Evolutionary conservation across 2,113 vertebrate genomes (phyloP), one percentile per base, ranked within the genome.

Genomic region (Anser cygnoides): DNA sequence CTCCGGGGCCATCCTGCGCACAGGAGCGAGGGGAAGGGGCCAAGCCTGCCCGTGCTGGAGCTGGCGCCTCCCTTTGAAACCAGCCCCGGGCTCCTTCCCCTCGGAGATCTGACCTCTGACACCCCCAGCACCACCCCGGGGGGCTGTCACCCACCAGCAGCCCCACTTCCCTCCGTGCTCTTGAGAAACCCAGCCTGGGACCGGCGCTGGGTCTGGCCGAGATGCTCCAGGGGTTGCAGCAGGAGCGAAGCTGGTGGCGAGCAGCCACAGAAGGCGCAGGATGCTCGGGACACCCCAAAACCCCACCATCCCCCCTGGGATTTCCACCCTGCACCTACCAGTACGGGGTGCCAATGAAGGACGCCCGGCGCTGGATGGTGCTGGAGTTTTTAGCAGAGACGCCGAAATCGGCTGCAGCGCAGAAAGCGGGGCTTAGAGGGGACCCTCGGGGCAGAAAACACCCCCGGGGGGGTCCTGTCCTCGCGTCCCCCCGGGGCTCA

Each of bases 311-410:
- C 67, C 67, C 41, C 19, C 3, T 13, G 10, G 59, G 22, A 10
- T 55, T 26, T 11, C 91, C 11, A 22, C 37, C n/a, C 33, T 49
- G 39, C 19, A 67, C 96, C 78, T 65, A 98, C 98, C 98, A 98
- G 75, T 98, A 98, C 0, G 97, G 98, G 3, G 98, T 98, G 66
- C 98, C 97, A 2, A 98, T 98, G 83, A 98, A 98, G 25, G 98
- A 98, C 14, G 84, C 93, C 15, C 98, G 90, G 35, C 94, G 96
- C 77, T 98, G 98, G 26, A 97, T 63, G 1, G 97, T 96, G 73
- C 94, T 89, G 39, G 94, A 91, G 49, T 98, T 98, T 62, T 98
- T 98, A 33, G 98, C 98, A 4, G 98, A 98, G 57, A 98, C 97
- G 1, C 98, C 98, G 67, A 98, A 98, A 79, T 98, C 98, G 2